Base-by-base conservation (phyloP, 1,140 invertebrate genomes). In the Saccostrea echinata region DNA sequence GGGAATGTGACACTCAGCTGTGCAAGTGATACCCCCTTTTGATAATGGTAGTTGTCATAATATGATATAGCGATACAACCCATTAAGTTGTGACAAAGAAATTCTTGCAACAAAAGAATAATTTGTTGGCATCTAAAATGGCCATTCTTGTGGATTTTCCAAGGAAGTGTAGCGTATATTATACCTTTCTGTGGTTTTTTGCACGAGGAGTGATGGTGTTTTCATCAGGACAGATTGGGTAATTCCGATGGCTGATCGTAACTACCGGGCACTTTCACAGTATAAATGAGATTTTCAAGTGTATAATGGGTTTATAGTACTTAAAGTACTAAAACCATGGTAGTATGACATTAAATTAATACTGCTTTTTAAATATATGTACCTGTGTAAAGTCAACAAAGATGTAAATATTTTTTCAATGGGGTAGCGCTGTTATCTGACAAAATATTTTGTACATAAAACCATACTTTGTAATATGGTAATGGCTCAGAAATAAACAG, bases 331-430 rank as follows among this genome's bases (percentile, higher is more conserved):
- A 12, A 30, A 71, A 71, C 27, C 13, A 9, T 16, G 64, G 21
- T 71, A 30, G n/a, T 33, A 76, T 27, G 8, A 30, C 68, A 76
- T 76, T 3, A 33, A 76, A 76, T 30, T 76, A 76, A 16, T 16
- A 76, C 24, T 33, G 27, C 68, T 76, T 76, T 76, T 76, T 33
- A 76, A 76, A 27, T 76, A 68, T 68, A 27, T 76, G 68, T 76
- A 76, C 9, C 64, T 30, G 57, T 71, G 12, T 71, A 71, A 71
- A 71, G 64, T 30, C 68, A 76, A 76, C 68, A 76, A 33, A 76
- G 27, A 76, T 76, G 68, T 76, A 33, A 76, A 76, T 27, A 76
- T 30, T 33, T 13, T 33, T 33, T 76, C 68, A 30, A 76, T 30
- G 68, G n/a, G 68, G 27, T 76, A 76, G 68, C 30, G 9, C 16